Base-by-base conservation (phyloP, 2,888 invertebrate genomes). In the Machimus atricapillus region DNA sequence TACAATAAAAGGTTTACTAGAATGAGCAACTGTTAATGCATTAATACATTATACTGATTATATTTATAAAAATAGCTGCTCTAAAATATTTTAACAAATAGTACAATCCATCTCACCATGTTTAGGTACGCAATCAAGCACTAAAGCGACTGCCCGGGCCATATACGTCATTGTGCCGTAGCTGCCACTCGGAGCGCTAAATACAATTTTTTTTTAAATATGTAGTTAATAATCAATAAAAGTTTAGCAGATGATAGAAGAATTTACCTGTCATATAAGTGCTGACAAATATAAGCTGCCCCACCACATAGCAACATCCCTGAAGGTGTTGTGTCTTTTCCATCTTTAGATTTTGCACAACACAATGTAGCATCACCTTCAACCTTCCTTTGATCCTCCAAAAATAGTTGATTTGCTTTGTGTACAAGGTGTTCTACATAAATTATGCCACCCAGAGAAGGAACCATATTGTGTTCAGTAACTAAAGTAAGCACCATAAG, bases 81-180 rank as follows among this genome's bases (percentile, higher is more conserved):
- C 76, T 76, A 2, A 31, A 12, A 31, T 16, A 76, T 74, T 12
- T 93, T 94, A 96, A 89, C 94, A 94, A 90, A 97, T 95, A 89
- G 96, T 94, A 92, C 98, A 98, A 91, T 97, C 97, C 88, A 97
- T 93, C 90, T 97, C 96, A 16, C 96, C 95, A 89, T 96, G 95
- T 90, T 95, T 95, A 9, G 97, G 97, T 90, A 97, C 93, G 90
- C 96, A 95, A 90, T 96, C 95, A 34, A 97, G 93, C 73, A 96
- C 94, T 0, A 94, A 94, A 66, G 97, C 97, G 2, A 97, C 95
- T 4, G 97, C 97, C 89, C 97, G 94, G 66, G 97, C 96, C 90
- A 99, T 94, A 91, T 99, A 99, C 0, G 98, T 98, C 97, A 99
- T 99, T 79, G 99, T 99, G 88, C 99, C 99, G 93, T 95, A 98